phyloP scores from a whole-genome alignment of 2,888 invertebrate species.

The Macrosiphum euphorbiae region DNA sequence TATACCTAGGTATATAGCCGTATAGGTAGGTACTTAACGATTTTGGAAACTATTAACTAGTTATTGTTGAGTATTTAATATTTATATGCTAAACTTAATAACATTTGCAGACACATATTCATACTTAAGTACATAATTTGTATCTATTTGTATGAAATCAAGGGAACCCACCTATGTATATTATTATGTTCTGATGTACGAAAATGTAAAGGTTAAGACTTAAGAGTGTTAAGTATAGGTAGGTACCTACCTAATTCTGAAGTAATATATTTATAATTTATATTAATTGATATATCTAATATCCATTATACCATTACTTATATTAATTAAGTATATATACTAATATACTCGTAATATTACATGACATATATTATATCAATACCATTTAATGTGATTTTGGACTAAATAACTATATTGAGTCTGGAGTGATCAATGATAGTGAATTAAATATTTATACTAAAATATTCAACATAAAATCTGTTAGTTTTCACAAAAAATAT shows the following conservation, averaged over 20 bases:
- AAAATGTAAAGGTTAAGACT: too few relatives aligned
- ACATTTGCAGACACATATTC: neutral
- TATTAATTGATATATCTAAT: too few relatives aligned
- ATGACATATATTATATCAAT: too few relatives aligned
- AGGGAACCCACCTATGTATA: neutral
- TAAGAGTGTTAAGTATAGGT: too few relatives aligned
- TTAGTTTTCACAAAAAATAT: neutral
- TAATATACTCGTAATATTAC: too few relatives aligned
- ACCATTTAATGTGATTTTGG: too few relatives aligned
- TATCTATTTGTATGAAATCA: too few relatives aligned
- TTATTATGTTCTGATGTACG: neutral
- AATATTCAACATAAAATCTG: neutral
- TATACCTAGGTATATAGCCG: neutral
- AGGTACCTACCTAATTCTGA: too few relatives aligned
- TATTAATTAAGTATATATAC: too few relatives aligned
- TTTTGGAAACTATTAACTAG: neutral
- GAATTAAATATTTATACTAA: neutral
- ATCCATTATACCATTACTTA: too few relatives aligned
- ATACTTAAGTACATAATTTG: neutral
- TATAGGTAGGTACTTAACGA: neutral
- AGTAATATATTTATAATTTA: too few relatives aligned
- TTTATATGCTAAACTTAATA: neutral
- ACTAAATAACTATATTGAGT: neutral
- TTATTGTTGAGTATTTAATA: too few relatives aligned
- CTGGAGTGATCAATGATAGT: neutral